A percentile compares a stretch with the other conserved stretches of the same genome.
Evolutionary conservation across 2,797 vertebrate species (phyloP).

Genomic region (Pipistrellus nathusii): DNA sequence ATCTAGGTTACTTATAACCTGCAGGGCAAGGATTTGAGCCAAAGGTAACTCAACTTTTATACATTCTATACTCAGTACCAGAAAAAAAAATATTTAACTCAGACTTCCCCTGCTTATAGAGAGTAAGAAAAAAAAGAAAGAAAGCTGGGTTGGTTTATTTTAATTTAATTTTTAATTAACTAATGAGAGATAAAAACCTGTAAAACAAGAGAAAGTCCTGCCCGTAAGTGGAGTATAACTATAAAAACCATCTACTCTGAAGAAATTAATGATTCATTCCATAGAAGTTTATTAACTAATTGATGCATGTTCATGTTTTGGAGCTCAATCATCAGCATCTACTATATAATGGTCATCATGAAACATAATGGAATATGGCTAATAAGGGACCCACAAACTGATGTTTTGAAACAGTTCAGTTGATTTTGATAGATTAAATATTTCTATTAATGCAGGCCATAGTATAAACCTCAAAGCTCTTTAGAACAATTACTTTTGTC

Average conservation of each 20-base stretch:
- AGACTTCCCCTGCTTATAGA: background rate
- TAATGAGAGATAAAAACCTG: slow-evolving; percentile 3
- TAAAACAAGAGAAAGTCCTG: background rate
- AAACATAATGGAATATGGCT: slow-evolving; percentile 7
- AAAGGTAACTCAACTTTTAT: background rate
- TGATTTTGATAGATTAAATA: slow-evolving; percentile 29
- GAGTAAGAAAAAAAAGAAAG: background rate
- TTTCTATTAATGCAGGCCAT: slow-evolving; percentile 53
- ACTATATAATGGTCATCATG: slow-evolving; percentile 5
- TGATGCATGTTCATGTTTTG: slow-evolving; percentile 28
- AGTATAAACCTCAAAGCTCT: background rate
- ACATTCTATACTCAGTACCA: background rate
- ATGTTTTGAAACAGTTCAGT: slow-evolving; percentile 43
- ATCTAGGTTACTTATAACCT: background rate
- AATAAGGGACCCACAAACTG: background rate
- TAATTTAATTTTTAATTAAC: background rate
- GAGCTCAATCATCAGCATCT: background rate
- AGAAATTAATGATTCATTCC: slow-evolving; percentile 35
- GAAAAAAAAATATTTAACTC: background rate
- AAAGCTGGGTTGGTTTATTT: background rate
- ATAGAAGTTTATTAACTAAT: slow-evolving; percentile 54
- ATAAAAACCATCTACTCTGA: slow-evolving; percentile 53
- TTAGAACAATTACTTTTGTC: slow-evolving; percentile 36
- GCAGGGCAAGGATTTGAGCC: background rate
- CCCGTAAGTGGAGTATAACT: slow-evolving; percentile 7